Evolutionary conservation across 1,140 invertebrate species (phyloP).

Genomic region (Phthorimaea operculella): DNA sequence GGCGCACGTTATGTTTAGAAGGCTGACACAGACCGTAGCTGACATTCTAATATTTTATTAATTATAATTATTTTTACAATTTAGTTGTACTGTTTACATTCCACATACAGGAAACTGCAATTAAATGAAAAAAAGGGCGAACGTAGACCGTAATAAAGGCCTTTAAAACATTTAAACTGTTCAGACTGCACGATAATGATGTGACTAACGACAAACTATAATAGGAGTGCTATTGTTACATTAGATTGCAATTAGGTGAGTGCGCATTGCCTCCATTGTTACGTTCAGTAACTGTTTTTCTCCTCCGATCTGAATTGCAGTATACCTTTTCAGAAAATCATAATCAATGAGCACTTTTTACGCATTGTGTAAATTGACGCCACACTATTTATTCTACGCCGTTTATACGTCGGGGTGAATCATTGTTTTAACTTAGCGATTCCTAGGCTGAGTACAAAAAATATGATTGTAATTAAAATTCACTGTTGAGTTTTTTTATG

Average conservation of each 20-base stretch:
- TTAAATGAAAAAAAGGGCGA: too few relatives aligned
- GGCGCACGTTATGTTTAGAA: too few relatives aligned
- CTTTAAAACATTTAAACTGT: too few relatives aligned
- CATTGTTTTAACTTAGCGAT: slow-evolving; percentile 1
- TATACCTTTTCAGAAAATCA: not conserved
- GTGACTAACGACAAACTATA: too few relatives aligned
- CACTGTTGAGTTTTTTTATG: slow-evolving; percentile 1
- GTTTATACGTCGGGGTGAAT: not conserved
- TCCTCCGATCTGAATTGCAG: not conserved
- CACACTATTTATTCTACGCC: not conserved
- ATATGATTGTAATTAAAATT: slow-evolving; percentile 5
- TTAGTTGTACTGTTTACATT: too few relatives aligned
- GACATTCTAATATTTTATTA: too few relatives aligned
- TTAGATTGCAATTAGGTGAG: slow-evolving; percentile 1
- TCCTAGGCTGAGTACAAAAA: not conserved
- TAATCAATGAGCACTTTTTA: not conserved
- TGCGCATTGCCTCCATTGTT: not conserved
- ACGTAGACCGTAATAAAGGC: too few relatives aligned
- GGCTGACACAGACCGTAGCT: too few relatives aligned
- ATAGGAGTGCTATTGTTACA: not conserved
- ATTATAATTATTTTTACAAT: too few relatives aligned
- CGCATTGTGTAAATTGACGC: not conserved
- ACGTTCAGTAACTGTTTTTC: not conserved
- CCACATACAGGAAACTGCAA: too few relatives aligned
- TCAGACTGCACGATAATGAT: too few relatives aligned